phyloP scores from a whole-genome alignment of 2,797 vertebrate species.

The Enteromius argenteus region DNA sequence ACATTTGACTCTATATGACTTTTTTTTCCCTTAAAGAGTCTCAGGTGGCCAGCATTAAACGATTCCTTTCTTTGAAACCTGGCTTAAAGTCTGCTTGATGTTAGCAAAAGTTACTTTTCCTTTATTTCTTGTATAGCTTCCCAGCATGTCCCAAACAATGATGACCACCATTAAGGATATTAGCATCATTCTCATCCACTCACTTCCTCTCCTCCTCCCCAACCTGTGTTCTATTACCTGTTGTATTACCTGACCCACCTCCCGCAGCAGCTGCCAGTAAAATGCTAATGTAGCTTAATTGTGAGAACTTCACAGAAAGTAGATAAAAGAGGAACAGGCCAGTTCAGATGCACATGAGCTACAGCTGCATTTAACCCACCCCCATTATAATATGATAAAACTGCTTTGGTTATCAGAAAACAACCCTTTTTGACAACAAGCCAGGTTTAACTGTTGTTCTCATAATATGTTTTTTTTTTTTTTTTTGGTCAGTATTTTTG shows the following conservation, averaged over 20 bases:
- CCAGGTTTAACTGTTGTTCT: constrained; percentile 5
- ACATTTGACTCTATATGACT: not conserved
- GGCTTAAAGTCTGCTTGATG: not conserved
- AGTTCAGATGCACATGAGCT: constrained; percentile 59
- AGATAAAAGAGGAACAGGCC: constrained; percentile 54
- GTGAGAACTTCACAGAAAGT: constrained; percentile 54
- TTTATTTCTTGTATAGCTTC: not conserved
- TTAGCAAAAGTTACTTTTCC: not conserved
- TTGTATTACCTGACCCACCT: constrained; percentile 33
- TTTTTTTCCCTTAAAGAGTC: not conserved
- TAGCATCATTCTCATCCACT: constrained; percentile 60
- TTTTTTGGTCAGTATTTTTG: not conserved
- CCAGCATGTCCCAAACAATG: constrained; percentile 9
- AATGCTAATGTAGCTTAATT: constrained; percentile 72
- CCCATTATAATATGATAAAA: constrained; percentile 59
- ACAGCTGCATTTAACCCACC: constrained; percentile 66
- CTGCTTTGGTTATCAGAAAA: constrained; percentile 37
- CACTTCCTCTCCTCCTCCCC: constrained; percentile 69
- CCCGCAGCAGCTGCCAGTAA: constrained; percentile 68
- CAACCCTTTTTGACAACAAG: constrained; percentile 34
- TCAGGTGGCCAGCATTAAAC: not conserved
- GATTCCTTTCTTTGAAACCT: not conserved
- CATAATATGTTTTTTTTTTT: not conserved
- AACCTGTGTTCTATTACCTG: constrained; percentile 44
- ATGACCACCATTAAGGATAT: constrained; percentile 27